Evolutionary conservation across 2,888 invertebrate species (phyloP).

Genomic region (Mechanitis messenoides): DNA sequence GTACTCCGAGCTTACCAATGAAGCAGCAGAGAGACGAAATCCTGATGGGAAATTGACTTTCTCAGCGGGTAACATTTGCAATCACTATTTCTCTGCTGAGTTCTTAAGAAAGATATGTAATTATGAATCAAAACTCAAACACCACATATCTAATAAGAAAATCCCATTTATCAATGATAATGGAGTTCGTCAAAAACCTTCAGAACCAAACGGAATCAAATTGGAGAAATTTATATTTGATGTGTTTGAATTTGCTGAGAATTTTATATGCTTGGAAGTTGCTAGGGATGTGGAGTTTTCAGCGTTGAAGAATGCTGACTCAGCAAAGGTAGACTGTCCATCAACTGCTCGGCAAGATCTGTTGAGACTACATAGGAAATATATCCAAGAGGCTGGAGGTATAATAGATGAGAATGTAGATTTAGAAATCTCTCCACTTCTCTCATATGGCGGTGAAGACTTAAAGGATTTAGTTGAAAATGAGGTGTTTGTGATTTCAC

Average conservation of each 20-base stretch:
- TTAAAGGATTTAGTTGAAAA: constrained; percentile 80
- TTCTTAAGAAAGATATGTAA: constrained; percentile 87
- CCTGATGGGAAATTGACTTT: constrained; percentile 89
- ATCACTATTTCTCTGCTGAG: constrained; percentile 94
- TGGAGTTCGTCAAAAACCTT: constrained; percentile 84
- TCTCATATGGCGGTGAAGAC: constrained; percentile 94
- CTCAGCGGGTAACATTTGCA: constrained; percentile 98
- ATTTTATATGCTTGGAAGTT: constrained; percentile 95
- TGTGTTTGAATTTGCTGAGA: constrained; percentile 94
- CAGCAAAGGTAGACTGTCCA: constrained; percentile 92
- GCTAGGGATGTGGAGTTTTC: constrained; percentile 96
- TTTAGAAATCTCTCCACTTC: constrained; percentile 93
- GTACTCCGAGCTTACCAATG: constrained; percentile 95
- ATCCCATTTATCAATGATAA: constrained; percentile 88
- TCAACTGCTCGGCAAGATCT: constrained; percentile 89
- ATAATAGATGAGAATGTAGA: constrained; percentile 79
- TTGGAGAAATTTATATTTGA: constrained; percentile 99
- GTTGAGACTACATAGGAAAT: constrained; percentile 84
- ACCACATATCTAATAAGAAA: constrained; percentile 98
- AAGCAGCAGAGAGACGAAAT: constrained; percentile 88
- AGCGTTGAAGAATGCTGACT: constrained; percentile 95
- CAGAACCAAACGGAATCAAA: constrained; percentile 95
- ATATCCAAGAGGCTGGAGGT: constrained; percentile 89
- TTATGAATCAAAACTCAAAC: constrained; percentile 85
- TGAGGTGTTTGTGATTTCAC: constrained; percentile 80